Percentiles rank a stretch among this genome's conserved stretches.
Evolutionary conservation across 2,888 invertebrate genomes (phyloP).

Genomic region (Cerastis leucographa): DNA sequence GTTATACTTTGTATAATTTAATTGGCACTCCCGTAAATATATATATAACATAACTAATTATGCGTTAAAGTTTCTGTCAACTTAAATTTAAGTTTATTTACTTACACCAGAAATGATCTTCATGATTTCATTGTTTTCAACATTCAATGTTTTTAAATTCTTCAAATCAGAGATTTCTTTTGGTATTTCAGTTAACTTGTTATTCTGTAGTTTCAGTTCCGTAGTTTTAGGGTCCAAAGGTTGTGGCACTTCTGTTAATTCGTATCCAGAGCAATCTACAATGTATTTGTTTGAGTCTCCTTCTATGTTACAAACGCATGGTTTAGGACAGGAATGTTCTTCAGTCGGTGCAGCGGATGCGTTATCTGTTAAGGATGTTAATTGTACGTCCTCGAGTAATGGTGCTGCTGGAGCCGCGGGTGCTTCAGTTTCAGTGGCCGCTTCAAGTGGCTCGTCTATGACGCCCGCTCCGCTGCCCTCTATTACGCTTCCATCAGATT

Average conservation of each 20-base stretch:
- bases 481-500: conserved; percentile 70
- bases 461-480: conserved; percentile 81
- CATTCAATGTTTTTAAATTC: conserved; percentile 81
- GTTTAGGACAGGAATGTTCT: conserved; percentile 77
- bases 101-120: conserved; percentile 84
- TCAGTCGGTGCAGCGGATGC: conserved; percentile 57
- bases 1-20: not conserved
- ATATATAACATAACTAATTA: not conserved
- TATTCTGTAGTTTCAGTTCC: conserved; percentile 83
- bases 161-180: conserved; percentile 81
- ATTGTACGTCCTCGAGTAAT: conserved; percentile 77
- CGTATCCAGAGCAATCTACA: conserved; percentile 88
- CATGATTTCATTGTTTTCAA: conserved; percentile 82
- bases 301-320: conserved; percentile 83
- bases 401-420: conserved; percentile 58
- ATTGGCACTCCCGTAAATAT: not conserved
- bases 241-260: conserved; percentile 87
- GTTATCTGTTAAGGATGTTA: conserved; percentile 64
- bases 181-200: conserved; percentile 84
- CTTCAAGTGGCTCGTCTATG: conserved; percentile 74
- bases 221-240: conserved; percentile 81
- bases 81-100: conserved; percentile 43
- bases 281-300: conserved; percentile 77
- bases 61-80: not conserved
- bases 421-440: conserved; percentile 57